Conservation (phyloP, 2,888 invertebrate species). For the Protophormia terraenovae region DNA sequence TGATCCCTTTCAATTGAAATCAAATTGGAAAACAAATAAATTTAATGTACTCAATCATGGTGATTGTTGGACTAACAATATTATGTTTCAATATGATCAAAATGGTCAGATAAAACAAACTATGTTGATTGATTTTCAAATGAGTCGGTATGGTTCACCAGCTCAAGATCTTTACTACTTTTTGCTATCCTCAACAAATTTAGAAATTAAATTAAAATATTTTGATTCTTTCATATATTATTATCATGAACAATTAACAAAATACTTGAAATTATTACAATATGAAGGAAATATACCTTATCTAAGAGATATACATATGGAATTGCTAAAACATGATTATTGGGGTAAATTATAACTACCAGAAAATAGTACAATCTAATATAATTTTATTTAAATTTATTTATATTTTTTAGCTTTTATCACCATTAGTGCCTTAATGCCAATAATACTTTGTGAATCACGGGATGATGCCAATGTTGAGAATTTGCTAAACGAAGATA, state of each 20-base stretch:
- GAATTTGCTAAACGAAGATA: conserved; percentile 62
- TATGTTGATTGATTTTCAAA: conserved; percentile 77
- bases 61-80: conserved; percentile 77
- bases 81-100: conserved; percentile 76
- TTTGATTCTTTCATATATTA: conserved; percentile 75
- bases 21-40: conserved; percentile 52
- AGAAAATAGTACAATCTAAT: not conserved
- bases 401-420: conserved; percentile 69
- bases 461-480: conserved; percentile 73
- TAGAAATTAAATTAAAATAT: conserved; percentile 73
- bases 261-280: conserved; percentile 72
- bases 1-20: conserved; percentile 51
- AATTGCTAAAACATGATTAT: conserved; percentile 72
- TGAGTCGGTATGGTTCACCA: conserved; percentile 77
- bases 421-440: conserved; percentile 68
- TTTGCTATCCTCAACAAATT: conserved; percentile 73
- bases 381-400: not conserved
- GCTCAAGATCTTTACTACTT: conserved; percentile 77
- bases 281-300: conserved; percentile 73
- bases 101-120: conserved; percentile 70
- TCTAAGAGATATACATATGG: conserved; percentile 72
- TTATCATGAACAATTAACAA: conserved; percentile 73
- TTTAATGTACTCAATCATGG: conserved; percentile 77
- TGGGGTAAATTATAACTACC: conserved; percentile 72
- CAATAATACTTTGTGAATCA: conserved; percentile 73